phyloP scores from a whole-genome alignment of 2,888 invertebrate genomes.

The Troides oblongomaculatus region DNA sequence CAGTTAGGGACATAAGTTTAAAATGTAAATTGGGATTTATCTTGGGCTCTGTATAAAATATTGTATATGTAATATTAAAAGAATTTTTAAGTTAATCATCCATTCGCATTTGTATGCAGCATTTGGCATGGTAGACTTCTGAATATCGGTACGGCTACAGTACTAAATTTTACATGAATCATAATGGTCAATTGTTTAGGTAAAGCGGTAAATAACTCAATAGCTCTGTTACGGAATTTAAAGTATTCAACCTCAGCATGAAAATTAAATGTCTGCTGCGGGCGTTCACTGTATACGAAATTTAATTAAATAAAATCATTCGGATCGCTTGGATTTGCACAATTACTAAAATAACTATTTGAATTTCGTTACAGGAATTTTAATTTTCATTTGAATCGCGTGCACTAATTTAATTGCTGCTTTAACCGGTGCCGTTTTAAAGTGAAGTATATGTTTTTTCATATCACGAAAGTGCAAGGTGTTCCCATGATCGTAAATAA shows the following conservation, averaged over 20 bases:
- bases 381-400: no score
- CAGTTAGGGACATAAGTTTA: no score
- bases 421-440: no score
- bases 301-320: constrained; percentile 11
- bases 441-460: no score
- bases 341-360: constrained; percentile 3
- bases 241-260: neutral
- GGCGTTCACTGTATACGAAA: constrained; percentile 2
- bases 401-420: no score
- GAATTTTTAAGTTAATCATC: neutral
- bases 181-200: neutral
- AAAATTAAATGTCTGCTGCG: constrained; percentile 3
- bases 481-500: no score
- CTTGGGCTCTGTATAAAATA: no score
- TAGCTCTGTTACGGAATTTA: neutral
- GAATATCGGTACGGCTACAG: neutral
- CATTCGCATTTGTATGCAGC: neutral
- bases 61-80: no score
- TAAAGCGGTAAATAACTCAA: constrained; percentile 6
- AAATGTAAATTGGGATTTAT: no score
- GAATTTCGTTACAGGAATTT: neutral
- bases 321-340: neutral
- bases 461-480: no score
- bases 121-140: neutral
- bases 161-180: neutral